A percentile compares a stretch with the other conserved stretches of the same genome.
Conservation (phyloP, 2,797 vertebrate genomes). For the Oreochromis mossambicus region DNA sequence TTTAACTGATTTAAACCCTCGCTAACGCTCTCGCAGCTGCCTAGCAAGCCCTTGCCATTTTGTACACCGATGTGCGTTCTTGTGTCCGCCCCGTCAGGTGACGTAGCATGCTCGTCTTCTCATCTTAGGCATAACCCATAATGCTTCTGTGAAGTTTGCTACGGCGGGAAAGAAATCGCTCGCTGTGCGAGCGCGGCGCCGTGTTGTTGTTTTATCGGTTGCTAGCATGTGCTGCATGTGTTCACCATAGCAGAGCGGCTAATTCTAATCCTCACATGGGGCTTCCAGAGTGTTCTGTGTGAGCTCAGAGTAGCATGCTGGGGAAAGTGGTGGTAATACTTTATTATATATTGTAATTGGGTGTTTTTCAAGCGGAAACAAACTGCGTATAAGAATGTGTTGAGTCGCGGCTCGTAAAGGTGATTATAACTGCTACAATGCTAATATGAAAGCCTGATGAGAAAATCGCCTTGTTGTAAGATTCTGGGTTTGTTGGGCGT, state of each 20-base stretch:
- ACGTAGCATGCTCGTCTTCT: slow-evolving; percentile 21
- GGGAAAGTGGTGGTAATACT: neutral
- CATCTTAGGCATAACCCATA: neutral
- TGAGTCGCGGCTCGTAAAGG: neutral
- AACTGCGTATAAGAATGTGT: neutral
- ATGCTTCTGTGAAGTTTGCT: neutral
- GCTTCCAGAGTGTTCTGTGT: slow-evolving; percentile 18
- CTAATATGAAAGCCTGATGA: slow-evolving; percentile 1
- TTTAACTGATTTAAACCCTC: slow-evolving; percentile 30
- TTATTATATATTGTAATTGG: slow-evolving; percentile 15
- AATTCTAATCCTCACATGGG: slow-evolving; percentile 54
- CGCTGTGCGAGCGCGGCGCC: neutral
- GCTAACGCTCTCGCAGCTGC: slow-evolving; percentile 34
- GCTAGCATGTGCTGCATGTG: slow-evolving; percentile 56
- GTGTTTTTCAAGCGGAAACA: slow-evolving; percentile 1
- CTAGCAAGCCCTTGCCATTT: slow-evolving; percentile 75
- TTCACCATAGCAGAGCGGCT: slow-evolving; percentile 50
- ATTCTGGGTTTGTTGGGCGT: neutral
- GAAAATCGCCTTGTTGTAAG: neutral
- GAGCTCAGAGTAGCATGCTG: slow-evolving; percentile 8
- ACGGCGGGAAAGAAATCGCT: neutral
- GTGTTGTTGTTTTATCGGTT: slow-evolving; percentile 61
- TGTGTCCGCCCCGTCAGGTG: slow-evolving; percentile 63
- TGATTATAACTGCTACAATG: slow-evolving; percentile 8
- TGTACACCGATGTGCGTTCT: slow-evolving; percentile 51